These are phyloP conservation scores for Emydoidea blandingii DNA, from an alignment of 2,797 vertebrate species.

Conservation along the genomic window DNA sequence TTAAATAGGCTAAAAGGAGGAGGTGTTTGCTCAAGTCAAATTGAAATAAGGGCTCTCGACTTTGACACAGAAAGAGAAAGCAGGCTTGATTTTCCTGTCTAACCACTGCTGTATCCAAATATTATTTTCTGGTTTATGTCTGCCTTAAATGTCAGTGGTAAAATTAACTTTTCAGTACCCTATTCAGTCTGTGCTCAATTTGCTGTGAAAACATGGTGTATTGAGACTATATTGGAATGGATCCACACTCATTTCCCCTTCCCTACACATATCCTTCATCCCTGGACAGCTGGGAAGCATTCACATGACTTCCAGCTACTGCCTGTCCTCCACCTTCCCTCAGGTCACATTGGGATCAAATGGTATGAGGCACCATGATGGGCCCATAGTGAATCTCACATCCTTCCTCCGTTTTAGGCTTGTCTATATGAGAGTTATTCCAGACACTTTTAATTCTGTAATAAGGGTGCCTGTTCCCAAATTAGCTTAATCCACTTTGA, in stretches of 20 bases:
- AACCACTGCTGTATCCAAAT: neutral
- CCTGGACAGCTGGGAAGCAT: too few relatives aligned
- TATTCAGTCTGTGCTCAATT: neutral
- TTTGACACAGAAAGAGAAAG: neutral
- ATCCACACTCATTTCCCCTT: neutral
- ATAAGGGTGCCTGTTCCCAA: neutral
- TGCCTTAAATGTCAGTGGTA: neutral
- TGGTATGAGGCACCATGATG: accelerated
- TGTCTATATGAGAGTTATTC: neutral
- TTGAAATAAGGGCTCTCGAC: conserved; percentile 17
- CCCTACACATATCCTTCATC: neutral
- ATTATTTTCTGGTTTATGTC: neutral
- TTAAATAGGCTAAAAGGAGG: conserved; percentile 14
- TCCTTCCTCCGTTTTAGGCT: neutral
- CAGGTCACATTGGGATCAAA: accelerated
- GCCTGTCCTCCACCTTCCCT: neutral
- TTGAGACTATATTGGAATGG: neutral
- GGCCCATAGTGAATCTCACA: neutral
- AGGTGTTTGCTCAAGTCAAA: neutral
- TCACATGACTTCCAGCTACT: neutral
- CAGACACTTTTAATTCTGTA: neutral
- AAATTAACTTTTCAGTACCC: neutral
- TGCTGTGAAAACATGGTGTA: neutral
- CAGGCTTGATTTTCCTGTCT: conserved; percentile 21
- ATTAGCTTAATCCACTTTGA: neutral